Base-by-base conservation (phyloP, 2,888 invertebrate genomes). In the Thyatira batis region DNA sequence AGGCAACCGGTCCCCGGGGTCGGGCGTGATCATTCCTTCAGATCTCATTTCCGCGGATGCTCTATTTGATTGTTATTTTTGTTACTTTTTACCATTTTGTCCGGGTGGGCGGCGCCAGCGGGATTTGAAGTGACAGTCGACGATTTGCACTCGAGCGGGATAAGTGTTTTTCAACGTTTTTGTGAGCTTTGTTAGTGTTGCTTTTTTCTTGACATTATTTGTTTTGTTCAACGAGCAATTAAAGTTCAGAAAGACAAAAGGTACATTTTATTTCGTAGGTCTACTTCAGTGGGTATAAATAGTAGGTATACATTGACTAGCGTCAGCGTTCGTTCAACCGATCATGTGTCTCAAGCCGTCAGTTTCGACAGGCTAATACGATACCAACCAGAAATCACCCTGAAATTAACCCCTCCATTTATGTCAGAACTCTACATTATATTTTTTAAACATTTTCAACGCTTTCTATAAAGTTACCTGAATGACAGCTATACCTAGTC, bases 1-100 rank as follows among this genome's bases (percentile, higher is more conserved):
- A 93, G 93, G 92, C 93, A 92, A 92, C 92, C 86, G 92, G 88
- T 92, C 93, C 92, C 92, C 82, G 87, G 91, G 92, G 92, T 85
- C 86, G 88, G 74, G 82, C 81, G 87, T 82, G 89, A 92, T 91
- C 89, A 87, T 88, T 90, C 86, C 86, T 87, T 88, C 86, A 83
- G 89, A 91, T 90, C 92, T 91, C 90, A 90, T 92, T 92, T 90
- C 87, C 89, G 83, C 76, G 86, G 85, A 90, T 89, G 89, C 84
- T 90, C 89, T 87, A 84, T 87, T 90, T 89, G 91, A 91, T 91
- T 92, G 91, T 92, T 91, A 90, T 91, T 91, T 91, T 88, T 89
- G 89, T 89, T 85, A 84, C 89, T 87, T 87, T 84, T 84, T 85
- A 81, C 82, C 81, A 80, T 85, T 87, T 82, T 80, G 81, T 82